Evolutionary conservation across 2,797 vertebrate genomes (phyloP), one percentile per base, ranked within the genome.

Genomic region (Lerista edwardsae): DNA sequence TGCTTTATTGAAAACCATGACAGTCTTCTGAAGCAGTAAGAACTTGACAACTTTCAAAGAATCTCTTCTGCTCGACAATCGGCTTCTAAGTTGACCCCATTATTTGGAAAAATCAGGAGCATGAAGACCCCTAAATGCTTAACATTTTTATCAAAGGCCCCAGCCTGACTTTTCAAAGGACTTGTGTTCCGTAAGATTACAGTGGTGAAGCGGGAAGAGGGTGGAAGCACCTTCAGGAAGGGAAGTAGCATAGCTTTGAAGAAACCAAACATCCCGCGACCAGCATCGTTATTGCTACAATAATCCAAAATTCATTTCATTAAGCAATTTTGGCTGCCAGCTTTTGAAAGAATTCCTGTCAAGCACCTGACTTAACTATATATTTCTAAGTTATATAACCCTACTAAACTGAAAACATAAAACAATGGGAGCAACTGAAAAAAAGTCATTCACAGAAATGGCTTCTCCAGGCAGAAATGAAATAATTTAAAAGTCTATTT

Each of bases 1-100:
- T 88, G 91, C 93, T 82, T 94, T 93, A 90, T 84, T 91, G 93
- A 95, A 95, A 95, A 93, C 95, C 94, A 94, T 95, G 95, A 93
- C 85, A 95, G 68, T 93, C 94, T 95, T 95, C 94, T 95, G 93
- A 94, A 94, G 84, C 88, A 93, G 73, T 92, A 89, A 92, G 94
- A 94, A 88, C 92, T 92, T 93, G 91, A 96, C 95, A 94, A 93
- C 91, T 94, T 95, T 94, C 94, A 92, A 94, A 91, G 90, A 93
- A 92, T 95, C 94, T 94, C 86, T 94, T 93, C 93, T 95, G 93
- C 93, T 95, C 93, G 94, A 93, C 47, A 79, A 90, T 84, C 88
- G 88, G 91, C 93, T 94, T 93, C 94, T 94, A 89, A 93, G 94
- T 91, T 92, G 90, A 91, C 84, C 86, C 91, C 86, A 84, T 92